Conservation (phyloP, 2,797 vertebrate genomes). For the Lacerta bilineata region DNA sequence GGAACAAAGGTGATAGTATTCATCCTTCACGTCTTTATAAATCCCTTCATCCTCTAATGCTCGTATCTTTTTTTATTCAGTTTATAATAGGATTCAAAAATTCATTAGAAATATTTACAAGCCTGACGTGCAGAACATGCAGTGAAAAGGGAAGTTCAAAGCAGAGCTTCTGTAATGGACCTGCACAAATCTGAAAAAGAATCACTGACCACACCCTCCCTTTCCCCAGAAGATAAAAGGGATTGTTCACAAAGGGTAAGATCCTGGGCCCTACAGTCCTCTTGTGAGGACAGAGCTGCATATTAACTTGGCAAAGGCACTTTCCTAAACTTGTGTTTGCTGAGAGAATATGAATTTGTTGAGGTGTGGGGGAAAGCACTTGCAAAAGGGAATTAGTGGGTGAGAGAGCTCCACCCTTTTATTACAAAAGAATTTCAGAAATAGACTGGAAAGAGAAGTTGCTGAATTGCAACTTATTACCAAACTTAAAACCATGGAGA, state of each 20-base stretch:
- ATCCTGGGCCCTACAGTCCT: neutral
- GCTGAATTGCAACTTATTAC: too few species aligned
- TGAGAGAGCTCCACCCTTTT: neutral
- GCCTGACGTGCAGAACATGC: neutral
- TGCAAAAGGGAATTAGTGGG: neutral
- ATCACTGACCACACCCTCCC: neutral
- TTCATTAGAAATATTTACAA: conserved; percentile 25
- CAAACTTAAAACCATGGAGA: too few species aligned
- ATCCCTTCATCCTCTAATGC: conserved; percentile 11
- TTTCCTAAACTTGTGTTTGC: neutral
- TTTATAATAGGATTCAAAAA: conserved; percentile 5
- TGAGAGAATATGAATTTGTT: neutral
- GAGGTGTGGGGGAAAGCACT: neutral
- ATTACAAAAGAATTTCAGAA: too few species aligned
- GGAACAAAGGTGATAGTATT: neutral
- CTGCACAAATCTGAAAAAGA: neutral
- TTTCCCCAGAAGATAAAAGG: conserved; percentile 1
- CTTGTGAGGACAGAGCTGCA: neutral
- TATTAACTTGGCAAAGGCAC: neutral
- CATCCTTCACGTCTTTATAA: conserved; percentile 5
- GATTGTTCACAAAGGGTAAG: neutral
- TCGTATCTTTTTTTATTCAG: neutral
- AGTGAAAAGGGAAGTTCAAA: neutral
- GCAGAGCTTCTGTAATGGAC: neutral
- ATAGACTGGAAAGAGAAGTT: too few species aligned